A percentile compares a stretch with the other conserved stretches of the same genome.
Conservation (phyloP, 2,113 vertebrate species). For the Campylorhamphus procurvoides region DNA sequence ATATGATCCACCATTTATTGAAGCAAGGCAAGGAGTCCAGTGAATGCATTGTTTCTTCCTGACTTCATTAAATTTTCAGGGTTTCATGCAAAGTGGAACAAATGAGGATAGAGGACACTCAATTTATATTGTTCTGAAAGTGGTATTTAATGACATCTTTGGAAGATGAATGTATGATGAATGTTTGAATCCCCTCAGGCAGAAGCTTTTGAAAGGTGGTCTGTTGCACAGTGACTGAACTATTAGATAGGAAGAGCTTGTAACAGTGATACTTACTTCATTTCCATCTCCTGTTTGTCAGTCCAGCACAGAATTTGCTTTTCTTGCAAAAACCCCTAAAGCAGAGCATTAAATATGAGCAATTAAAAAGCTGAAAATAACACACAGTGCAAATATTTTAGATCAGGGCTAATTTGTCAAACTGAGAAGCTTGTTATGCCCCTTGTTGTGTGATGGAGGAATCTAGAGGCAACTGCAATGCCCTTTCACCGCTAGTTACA, state of each 20-base stretch:
- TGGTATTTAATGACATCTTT: not conserved
- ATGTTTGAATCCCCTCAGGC: not conserved
- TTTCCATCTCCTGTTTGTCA: not conserved
- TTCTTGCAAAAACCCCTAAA: not conserved
- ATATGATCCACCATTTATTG: not conserved
- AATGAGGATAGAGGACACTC: not conserved
- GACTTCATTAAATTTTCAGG: not conserved
- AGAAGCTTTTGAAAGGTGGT: not conserved
- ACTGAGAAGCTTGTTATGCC: not conserved
- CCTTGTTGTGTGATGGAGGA: accelerated
- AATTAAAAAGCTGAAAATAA: not conserved
- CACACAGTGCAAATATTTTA: not conserved
- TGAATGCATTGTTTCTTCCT: not conserved
- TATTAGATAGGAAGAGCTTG: not conserved
- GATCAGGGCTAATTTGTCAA: not conserved
- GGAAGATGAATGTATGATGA: not conserved
- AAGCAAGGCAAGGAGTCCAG: not conserved
- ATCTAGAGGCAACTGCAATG: not conserved
- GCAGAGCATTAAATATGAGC: not conserved
- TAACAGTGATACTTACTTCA: not conserved
- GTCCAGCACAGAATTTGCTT: not conserved
- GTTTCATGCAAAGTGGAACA: not conserved
- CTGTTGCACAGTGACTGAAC: not conserved
- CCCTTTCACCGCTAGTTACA: not conserved
- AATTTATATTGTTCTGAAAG: not conserved